Evolutionary conservation across 2,888 invertebrate genomes (phyloP), one percentile per base, ranked within the genome.

Genomic region (Cataglyphis altisquamis): DNA sequence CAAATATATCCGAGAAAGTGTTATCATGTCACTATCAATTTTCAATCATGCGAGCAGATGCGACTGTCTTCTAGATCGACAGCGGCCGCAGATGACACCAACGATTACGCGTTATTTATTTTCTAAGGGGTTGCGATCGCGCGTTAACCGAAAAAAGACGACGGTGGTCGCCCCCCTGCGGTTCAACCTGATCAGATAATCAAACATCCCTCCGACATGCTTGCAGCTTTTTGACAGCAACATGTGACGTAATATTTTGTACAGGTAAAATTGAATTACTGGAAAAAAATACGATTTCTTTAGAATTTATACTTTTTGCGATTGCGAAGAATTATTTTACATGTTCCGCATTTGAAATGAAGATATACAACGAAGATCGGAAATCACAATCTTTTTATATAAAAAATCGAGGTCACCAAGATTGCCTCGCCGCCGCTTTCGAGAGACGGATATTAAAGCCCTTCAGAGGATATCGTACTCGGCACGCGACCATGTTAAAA

Each of bases 41-140:
- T 48, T 62, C 55, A 60, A 62, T 18, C 52, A 52, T 57, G 62
- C 62, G 25, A 60, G 85, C 89, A 89, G 89, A 90, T 89, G 90
- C 72, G 83, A 85, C 74, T 63, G 52, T n/a, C 25, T 68, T 75
- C 63, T 21, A 70, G 68, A 82, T 86, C 84, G 63, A 66, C 81
- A 83, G 73, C 84, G 78, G 68, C 74, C 82, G 64, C 84, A 90
- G 93, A 93, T 93, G 91, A 84, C 88, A 88, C 70, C 77, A 48
- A 75, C 86, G 92, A 91, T 92, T 90, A 90, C 72, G 90, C 73
- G 86, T 93, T 93, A 93, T 93, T 93, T 93, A 93, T 93, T 89
- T 91, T 86, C 88, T 88, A 93, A 93, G 92, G 93, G 93, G 92
- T 93, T 92, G 91, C 90, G 88, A 92, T 90, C 88, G 73, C 85